phyloP scores from a whole-genome alignment of 1,140 invertebrate genomes.

The Sycophaga agraensis region DNA sequence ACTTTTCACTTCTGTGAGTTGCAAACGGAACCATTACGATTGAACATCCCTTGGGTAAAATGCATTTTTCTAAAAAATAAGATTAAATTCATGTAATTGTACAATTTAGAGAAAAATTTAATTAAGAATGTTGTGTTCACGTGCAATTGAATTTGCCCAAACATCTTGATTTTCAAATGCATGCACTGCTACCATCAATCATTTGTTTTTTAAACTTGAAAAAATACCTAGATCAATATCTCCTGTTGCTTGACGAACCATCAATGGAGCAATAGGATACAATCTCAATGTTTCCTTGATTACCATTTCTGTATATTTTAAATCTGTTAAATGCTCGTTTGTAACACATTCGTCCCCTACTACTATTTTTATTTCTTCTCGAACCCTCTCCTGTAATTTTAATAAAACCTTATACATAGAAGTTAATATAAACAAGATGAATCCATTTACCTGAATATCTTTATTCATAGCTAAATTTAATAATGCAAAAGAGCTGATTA shows the following conservation, averaged over 20 bases:
- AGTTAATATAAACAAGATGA: too few species aligned
- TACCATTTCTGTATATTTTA: constrained; percentile 31
- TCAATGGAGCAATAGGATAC: constrained; percentile 64
- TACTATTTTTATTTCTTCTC: constrained; percentile 16
- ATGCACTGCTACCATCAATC: not conserved
- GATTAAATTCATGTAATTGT: not conserved
- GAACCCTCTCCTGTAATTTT: too few species aligned
- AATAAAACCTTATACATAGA: too few species aligned
- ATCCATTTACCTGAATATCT: constrained; percentile 25
- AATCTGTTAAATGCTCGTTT: constrained; percentile 7
- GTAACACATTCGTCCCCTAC: not conserved
- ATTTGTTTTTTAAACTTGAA: too few species aligned
- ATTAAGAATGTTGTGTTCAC: not conserved
- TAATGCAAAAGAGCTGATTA: constrained; percentile 18
- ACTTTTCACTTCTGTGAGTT: constrained; percentile 60
- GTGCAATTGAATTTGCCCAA: not conserved
- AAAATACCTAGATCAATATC: constrained; percentile 48
- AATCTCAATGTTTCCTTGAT: constrained; percentile 64
- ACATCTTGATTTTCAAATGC: not conserved
- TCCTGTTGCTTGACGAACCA: constrained; percentile 55
- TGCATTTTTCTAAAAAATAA: constrained; percentile 26
- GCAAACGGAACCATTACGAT: constrained; percentile 28
- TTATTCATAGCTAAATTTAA: constrained; percentile 27
- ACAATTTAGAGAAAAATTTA: not conserved
- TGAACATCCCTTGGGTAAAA: constrained; percentile 30